Base-by-base conservation (phyloP, 2,888 invertebrate genomes). In the Orthosia cruda region DNA sequence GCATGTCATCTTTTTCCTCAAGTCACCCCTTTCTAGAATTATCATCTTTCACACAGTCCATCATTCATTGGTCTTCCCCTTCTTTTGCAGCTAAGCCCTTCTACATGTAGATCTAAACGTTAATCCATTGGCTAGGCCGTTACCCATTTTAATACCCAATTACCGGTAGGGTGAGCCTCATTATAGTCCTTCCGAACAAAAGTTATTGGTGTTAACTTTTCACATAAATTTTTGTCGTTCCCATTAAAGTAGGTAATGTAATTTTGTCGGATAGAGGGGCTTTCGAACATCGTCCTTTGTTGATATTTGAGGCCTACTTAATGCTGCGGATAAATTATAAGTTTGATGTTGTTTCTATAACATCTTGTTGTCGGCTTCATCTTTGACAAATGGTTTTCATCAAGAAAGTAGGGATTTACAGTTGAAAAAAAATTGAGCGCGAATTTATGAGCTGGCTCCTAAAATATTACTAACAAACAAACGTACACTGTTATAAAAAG, bases 211-310 rank as follows among this genome's bases (percentile, higher is more conserved):
- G 73, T 90, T 92, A 95, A 95, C 94, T 95, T 95, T 92, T 84
- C 89, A 91, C 94, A 95, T 95, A 94, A 95, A 94, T 94, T 95
- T 92, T 93, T 92, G 92, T 92, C 91, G 88, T 91, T 88, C 90
- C 92, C 92, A 93, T 94, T 94, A 93, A 92, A 92, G 88, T 88
- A 81, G 87, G 90, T 89, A 90, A 92, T 91, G 92, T 90, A 89
- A 93, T 94, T 93, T 89, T 81, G 87, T 86, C 87, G 85, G 83
- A 86, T 80, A 71, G 76, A 84, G 63, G 68, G 82, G 73, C 83
- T 86, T 80, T 81, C 23, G 69, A 63, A 80, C 74, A 80, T 88
- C 79, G 71, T 68, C 71, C 70, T 59, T 67, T 83, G 86, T 87
- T 74, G 68, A 58, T 74, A 68, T 74, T 77, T 64, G 72, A 52